Conservation (phyloP, 92 coral and sea anemone species). For the Desmophyllum pertusum region DNA sequence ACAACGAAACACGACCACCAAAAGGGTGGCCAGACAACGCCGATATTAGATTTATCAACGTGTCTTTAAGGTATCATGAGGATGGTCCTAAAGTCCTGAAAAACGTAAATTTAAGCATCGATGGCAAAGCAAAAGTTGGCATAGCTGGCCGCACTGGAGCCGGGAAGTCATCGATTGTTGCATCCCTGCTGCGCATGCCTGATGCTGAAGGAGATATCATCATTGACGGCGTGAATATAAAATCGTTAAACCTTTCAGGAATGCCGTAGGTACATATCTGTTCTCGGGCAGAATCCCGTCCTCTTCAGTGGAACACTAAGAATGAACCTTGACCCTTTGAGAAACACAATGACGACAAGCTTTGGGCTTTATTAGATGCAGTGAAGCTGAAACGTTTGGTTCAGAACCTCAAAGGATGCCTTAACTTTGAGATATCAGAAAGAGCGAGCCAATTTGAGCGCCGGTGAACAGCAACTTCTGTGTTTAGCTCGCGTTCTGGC, state of each 20-base stretch:
- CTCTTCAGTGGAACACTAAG: too few relatives aligned
- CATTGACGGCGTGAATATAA: conserved; percentile 38
- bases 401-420: too few relatives aligned
- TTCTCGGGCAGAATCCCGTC: too few relatives aligned
- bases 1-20: conserved; percentile 29
- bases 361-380: too few relatives aligned
- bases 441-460: too few relatives aligned
- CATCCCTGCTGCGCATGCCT: conserved; percentile 20
- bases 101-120: conserved; percentile 1
- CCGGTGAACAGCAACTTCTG: too few relatives aligned
- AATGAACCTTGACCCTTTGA: too few relatives aligned
- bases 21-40: conserved; percentile 33
- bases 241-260: conserved; percentile 18
- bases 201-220: conserved; percentile 21
- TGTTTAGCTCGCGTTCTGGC: too few relatives aligned
- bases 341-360: too few relatives aligned
- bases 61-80: conserved; percentile 11
- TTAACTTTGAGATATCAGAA: too few relatives aligned
- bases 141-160: conserved; percentile 36
- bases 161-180: conserved; percentile 31
- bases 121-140: conserved; percentile 29
- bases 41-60: conserved; percentile 14
- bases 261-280: too few relatives aligned
- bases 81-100: background rate
- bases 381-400: too few relatives aligned